Base-by-base conservation (phyloP, 1,140 invertebrate species). In the Drosophila nigromelanica region DNA sequence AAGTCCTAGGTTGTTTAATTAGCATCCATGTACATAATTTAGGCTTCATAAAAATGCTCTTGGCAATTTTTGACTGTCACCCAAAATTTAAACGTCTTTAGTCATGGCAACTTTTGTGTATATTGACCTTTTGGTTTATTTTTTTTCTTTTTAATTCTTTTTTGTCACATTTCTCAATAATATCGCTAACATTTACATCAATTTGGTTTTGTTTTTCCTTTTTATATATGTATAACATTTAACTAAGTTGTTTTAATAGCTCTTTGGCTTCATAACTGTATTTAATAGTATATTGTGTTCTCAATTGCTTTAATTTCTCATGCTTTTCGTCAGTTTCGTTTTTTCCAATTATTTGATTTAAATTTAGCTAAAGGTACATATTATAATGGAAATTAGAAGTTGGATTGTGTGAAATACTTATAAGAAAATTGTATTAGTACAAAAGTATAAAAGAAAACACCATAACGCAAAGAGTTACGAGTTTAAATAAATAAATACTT, bases 111-210 rank as follows among this genome's bases (percentile, higher is more conserved):
- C 61, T 76, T 56, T 78, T 76, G 78, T 87, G 78, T 89, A 83
- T 89, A 87, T 81, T 76, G 62, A 58, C 63, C 73, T 86, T 73
- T 73, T 78, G 60, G 67, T 87, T 71, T 60, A 72, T 77, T 70
- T 58, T 63, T 76, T 55, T 79, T 66, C 48, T 66, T 74, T 73
- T 59, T 18, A 18, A 18, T 18, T 18, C 18, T 50, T 80, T 86
- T 71, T 78, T 87, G 76, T 89, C 83, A 87, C 83, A 89, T 89
- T 87, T 87, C 76, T 89, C 86, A 81, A 75, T 79, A 87, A 90
- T 76, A 87, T 90, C 76, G 76, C 89, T 90, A 90, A 90, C 89
- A 90, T 90, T 87, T 89, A 90, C 89, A 90, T 90, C 78, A 90
- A 63, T 75, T 71, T 61, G 70, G 43, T 61, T 71, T 66, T 30